A percentile compares a stretch with the other conserved stretches of the same genome.
Conservation (phyloP, 2,888 invertebrate genomes). For the Odontothrips loti region DNA sequence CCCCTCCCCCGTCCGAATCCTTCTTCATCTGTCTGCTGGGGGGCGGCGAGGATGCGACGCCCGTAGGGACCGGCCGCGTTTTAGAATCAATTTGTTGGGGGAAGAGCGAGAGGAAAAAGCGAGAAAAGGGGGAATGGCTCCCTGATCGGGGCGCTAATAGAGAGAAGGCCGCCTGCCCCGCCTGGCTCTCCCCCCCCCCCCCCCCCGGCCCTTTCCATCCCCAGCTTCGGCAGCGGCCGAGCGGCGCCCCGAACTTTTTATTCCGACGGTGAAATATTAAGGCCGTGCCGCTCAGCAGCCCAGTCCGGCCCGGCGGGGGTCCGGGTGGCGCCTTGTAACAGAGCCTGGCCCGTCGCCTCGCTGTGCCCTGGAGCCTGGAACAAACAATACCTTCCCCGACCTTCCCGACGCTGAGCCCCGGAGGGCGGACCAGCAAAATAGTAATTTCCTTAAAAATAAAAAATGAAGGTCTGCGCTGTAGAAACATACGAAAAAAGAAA, state of each 20-base stretch:
- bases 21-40: slow-evolving; percentile 3
- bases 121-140: neutral
- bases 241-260: neutral
- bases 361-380: too few relatives aligned
- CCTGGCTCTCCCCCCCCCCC: neutral
- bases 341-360: neutral
- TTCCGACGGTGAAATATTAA: slow-evolving; percentile 1
- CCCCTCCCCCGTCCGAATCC: neutral
- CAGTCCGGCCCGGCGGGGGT: neutral
- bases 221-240: neutral
- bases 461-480: too few relatives aligned
- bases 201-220: too few relatives aligned
- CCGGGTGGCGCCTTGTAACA: too few relatives aligned
- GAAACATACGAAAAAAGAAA: too few relatives aligned
- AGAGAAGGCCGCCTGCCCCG: neutral
- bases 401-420: too few relatives aligned
- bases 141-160: neutral
- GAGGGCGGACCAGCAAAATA: too few relatives aligned
- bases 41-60: neutral
- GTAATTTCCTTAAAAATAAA: too few relatives aligned
- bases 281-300: neutral
- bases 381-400: too few relatives aligned
- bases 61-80: neutral
- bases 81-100: slow-evolving; percentile 21
- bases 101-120: neutral